phyloP scores from a whole-genome alignment of 2,797 vertebrate genomes.

The Alosa sapidissima region DNA sequence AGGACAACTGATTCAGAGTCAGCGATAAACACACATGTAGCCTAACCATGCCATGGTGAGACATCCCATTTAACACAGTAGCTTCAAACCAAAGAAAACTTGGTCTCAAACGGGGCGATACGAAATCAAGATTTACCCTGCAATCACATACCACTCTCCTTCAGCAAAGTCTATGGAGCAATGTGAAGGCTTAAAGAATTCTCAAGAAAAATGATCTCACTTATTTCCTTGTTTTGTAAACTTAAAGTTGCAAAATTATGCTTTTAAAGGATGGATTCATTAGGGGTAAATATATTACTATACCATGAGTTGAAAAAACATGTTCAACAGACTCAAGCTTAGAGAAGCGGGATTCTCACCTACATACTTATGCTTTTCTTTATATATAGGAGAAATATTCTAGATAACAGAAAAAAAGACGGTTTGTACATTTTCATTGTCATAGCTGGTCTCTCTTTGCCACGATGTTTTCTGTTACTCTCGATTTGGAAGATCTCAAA shows the following conservation, averaged over 20 bases:
- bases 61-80: neutral
- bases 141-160: neutral
- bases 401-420: conserved; percentile 55
- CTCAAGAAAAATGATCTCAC: neutral
- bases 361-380: neutral
- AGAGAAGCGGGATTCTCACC: neutral
- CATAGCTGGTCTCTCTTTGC: conserved; percentile 52
- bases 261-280: conserved; percentile 3
- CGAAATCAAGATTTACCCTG: conserved; percentile 11
- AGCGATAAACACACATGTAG: neutral
- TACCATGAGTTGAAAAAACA: neutral
- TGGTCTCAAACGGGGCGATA: neutral
- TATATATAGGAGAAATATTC: neutral
- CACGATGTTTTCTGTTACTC: conserved; percentile 52
- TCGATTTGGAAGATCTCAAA: conserved; percentile 75
- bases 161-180: neutral
- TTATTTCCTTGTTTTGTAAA: neutral
- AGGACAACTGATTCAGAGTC: neutral
- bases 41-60: neutral
- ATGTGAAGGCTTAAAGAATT: neutral
- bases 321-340: neutral
- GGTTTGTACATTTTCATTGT: conserved; percentile 55
- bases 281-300: neutral
- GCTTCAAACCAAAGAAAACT: neutral
- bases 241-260: neutral